Evolutionary conservation across 2,113 vertebrate species (phyloP), one percentile per base, ranked within the genome.

Genomic region (Rhinichthys klamathensis): DNA sequence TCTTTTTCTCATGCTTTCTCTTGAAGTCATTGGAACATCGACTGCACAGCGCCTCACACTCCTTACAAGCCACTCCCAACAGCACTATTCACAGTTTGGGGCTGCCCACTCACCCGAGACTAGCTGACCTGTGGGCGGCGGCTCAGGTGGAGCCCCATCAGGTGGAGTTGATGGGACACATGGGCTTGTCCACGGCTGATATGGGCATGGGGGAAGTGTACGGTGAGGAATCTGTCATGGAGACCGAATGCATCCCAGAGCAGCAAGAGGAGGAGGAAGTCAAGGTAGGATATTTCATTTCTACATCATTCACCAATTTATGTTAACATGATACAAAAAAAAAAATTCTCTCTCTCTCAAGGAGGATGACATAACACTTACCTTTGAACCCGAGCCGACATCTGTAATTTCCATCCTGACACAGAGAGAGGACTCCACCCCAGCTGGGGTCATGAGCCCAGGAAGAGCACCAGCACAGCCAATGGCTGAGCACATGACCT

Each of bases 351-450:
- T 46, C 67, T 70, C 83, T 13, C 9, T 58, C 3, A 51, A 95
- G 94, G 91, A 93, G 85, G 97, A 98, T 86, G 97, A 98, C 73
- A 95, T 97, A 56, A 97, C 95, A 1, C 91, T 97, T 84, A 98
- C 96, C 84, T 87, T 97, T 90, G 97, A 99, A 92, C 93, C 97
- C 65, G 97, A 97, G 93, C 95, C 94, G 0, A 93, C 93, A 82
- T 96, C 97, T 13, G 44, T 94, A 84, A 92, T 90, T 4, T 92
- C 94, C 0, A 96, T 96, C 61, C 65, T 93, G 69, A 94, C 92
- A 6, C 90, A 96, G 73, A 93, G 95, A 85, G 97, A 97, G 90
- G 97, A 97, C 18, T 63, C 51, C 27, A n/a, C 85, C 7, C 89
- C 88, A 0, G 89, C 90, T 41, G 74, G 44, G 9, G 49, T 65